Evolutionary conservation across 2,113 vertebrate species (phyloP).

Genomic region (Ia io): DNA sequence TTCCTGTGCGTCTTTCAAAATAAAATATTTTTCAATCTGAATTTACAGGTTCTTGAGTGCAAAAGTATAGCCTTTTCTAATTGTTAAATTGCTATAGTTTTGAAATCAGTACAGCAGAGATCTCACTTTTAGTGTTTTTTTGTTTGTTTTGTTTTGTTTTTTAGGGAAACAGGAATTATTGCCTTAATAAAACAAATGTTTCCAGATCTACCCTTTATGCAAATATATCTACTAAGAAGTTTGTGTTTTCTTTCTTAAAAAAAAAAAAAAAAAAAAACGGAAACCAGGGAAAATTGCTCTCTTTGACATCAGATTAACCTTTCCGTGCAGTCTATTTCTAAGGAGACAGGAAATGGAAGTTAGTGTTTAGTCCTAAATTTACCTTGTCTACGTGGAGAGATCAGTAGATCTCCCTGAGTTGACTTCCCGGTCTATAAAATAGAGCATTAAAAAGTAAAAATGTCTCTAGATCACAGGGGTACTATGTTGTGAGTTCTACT

Average conservation of each 20-base stretch:
- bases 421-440: neutral
- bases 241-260: neutral
- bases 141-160: neutral
- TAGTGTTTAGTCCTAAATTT: neutral
- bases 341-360: neutral
- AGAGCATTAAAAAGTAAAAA: neutral
- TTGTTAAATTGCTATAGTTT: neutral
- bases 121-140: neutral
- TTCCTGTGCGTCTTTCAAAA: neutral
- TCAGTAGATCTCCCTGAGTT: neutral
- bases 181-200: conserved; percentile 15
- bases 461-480: neutral
- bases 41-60: neutral
- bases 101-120: neutral
- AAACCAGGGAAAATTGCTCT: conserved; percentile 34
- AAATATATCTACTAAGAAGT: conserved; percentile 52
- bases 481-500: neutral
- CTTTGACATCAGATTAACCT: neutral
- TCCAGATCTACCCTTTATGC: conserved; percentile 66
- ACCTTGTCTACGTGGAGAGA: neutral
- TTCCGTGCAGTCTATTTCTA: neutral
- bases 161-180: conserved; percentile 51
- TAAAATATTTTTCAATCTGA: neutral
- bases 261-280: neutral
- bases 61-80: neutral